Base-by-base conservation (phyloP, 2,797 vertebrate species). In the Adelosebastes latens region DNA sequence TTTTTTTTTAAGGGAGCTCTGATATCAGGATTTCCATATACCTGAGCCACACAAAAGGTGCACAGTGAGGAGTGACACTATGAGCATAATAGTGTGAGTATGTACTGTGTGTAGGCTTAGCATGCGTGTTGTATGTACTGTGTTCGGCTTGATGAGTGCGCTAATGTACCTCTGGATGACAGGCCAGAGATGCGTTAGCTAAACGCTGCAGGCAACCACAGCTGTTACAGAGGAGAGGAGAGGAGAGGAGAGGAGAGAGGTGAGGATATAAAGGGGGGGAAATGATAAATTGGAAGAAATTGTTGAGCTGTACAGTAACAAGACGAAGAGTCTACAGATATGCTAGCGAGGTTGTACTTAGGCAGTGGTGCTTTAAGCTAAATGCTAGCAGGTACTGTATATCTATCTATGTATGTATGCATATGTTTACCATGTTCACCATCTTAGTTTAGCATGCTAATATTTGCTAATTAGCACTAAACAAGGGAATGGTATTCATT, bases 91-190 rank as follows among this genome's bases (percentile, higher is more conserved):
- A 55, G 42, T 72, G 73, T 13, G 60, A 71, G 64, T 31, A 14
- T 56, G 67, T 5, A 1, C 24, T 63, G 49, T 72, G 49, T 72
- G 32, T 53, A 25, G 39, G 27, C n/a, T 78, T 68, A 80, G 67
- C 59, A 66, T 78, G 74, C 3, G 20, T 46, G 68, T 46, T 81
- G 58, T 68, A 71, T 81, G 76, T 64, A 22, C 80, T 85, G 67
- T 87, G 34, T 9, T 84, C 84, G 5, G 20, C 84, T 87, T 77
- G 76, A 86, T 93, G 89, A 86, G 84, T 90, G 77, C 66, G 31
- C 74, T 93, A 93, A 95, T 77, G 84, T 92, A 87, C 90, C 86
- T 83, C 39, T 55, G 87, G 75, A 88, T 94, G 96, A 93, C 92
- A 95, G 92, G 90, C 88, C n/a, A 5, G 91, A 91, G 85, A 92